These are phyloP conservation scores for Pachypanchax playfairii DNA, from an alignment of 2,113 vertebrate species.

Conservation along the genomic window DNA sequence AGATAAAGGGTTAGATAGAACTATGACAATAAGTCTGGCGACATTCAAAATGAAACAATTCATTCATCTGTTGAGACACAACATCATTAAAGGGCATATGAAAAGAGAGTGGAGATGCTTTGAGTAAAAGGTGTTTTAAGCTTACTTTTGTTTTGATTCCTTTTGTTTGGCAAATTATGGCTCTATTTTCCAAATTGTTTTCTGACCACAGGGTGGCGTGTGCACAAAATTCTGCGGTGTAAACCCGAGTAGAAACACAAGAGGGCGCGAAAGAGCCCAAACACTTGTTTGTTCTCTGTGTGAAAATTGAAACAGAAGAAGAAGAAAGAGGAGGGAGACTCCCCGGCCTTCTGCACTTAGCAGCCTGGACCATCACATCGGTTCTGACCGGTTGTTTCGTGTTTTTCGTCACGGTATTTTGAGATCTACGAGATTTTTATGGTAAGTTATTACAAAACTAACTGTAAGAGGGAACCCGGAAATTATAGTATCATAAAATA, in stretches of 20 bases:
- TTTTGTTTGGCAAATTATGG: too few relatives aligned
- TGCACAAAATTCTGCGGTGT: too few relatives aligned
- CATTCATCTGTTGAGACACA: too few relatives aligned
- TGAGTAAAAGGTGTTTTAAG: neutral
- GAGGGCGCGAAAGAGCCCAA: conserved; percentile 1
- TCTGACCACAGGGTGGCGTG: too few relatives aligned
- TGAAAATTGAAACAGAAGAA: neutral
- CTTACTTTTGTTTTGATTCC: too few relatives aligned
- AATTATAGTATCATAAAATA: neutral
- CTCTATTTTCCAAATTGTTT: too few relatives aligned
- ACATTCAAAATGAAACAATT: too few relatives aligned
- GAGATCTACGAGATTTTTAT: neutral
- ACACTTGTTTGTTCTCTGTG: neutral
- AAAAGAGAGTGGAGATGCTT: neutral
- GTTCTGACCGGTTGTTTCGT: rapidly evolving
- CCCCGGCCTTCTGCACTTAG: conserved; percentile 18
- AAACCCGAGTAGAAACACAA: neutral
- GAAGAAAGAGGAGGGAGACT: neutral
- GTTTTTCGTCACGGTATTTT: too few relatives aligned
- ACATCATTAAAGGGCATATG: too few relatives aligned
- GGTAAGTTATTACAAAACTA: conserved; percentile 31
- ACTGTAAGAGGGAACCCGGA: neutral
- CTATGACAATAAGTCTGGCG: too few relatives aligned
- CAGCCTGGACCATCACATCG: neutral
- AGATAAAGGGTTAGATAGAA: too few relatives aligned